A percentile compares a stretch with the other conserved stretches of the same genome.
phyloP scores from a whole-genome alignment of 2,797 vertebrate genomes.

The Schizopygopsis malacanthus region DNA sequence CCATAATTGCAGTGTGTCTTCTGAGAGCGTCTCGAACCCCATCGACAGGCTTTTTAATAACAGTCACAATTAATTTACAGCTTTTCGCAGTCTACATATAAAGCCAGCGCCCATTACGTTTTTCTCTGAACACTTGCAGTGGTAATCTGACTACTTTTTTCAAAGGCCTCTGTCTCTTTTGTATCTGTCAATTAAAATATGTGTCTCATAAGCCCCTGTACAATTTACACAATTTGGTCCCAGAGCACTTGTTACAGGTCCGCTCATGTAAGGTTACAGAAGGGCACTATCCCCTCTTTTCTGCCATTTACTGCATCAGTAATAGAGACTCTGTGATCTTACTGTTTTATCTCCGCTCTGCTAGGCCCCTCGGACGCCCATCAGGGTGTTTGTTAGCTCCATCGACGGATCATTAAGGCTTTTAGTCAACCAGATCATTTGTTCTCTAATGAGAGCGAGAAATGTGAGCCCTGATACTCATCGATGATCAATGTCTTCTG shows the following conservation, averaged over 20 bases:
- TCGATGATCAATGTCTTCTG: conserved; percentile 69
- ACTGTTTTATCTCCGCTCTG: neutral
- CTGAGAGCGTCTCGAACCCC: conserved; percentile 6
- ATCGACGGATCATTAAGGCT: conserved; percentile 41
- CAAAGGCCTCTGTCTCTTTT: conserved; percentile 23
- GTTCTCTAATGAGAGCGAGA: conserved; percentile 68
- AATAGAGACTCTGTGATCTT: conserved; percentile 28
- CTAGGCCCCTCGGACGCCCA: conserved; percentile 15
- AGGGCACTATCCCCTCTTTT: conserved; percentile 15
- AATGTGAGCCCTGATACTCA: conserved; percentile 64
- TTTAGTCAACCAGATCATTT: conserved; percentile 48
- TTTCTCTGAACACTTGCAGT: conserved; percentile 1
- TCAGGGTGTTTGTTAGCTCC: conserved; percentile 57
- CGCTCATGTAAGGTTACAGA: conserved; percentile 26
- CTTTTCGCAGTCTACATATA: conserved; percentile 28
- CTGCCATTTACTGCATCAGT: conserved; percentile 33
- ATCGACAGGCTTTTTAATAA: conserved; percentile 20
- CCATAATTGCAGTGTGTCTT: conserved; percentile 33
- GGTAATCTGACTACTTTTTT: neutral
- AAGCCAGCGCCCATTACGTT: conserved; percentile 24
- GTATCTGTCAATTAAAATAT: conserved; percentile 18
- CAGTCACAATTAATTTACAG: conserved; percentile 1
- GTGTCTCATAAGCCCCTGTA: conserved; percentile 25
- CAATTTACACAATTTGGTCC: conserved; percentile 30
- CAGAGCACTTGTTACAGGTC: conserved; percentile 25